Base-by-base conservation (phyloP, 2,888 invertebrate species). In the Tiliacea aurago region DNA sequence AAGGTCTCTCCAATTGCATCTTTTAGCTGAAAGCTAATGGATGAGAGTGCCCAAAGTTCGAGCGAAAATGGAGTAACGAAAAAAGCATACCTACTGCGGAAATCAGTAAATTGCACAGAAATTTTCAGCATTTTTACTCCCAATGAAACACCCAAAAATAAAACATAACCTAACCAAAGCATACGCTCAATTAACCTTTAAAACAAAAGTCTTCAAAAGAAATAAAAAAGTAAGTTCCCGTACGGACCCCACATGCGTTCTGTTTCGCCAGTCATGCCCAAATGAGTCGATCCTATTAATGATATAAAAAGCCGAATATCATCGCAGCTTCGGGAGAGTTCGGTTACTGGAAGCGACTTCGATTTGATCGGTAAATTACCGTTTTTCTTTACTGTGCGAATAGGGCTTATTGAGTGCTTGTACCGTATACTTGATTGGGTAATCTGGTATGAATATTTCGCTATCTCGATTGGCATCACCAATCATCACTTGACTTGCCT, bases 221-320 rank as follows among this genome's bases (percentile, higher is more conserved):
- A 59, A 55, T 37, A 53, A 59, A 72, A 67, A 63, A 43, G 9
- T 18, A 51, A 20, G 51, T 43, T 56, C 63, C 72, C 68, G 83
- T 81, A 65, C 85, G 75, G 95, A 94, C 95, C 95, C 91, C 95
- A 95, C 94, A 94, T 93, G 92, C 90, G 87, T 88, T 77, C 69
- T 73, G 88, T 91, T 89, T 87, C 78, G 93, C 95, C 88, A 94
- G 95, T 95, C 95, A 95, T 91, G 92, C 88, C 90, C 94, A 93
- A 94, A 93, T 94, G 93, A 93, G 94, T 88, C 90, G 93, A 94
- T 93, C 90, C 91, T 93, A 94, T 94, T 94, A 94, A 91, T 91
- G 94, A 93, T 94, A 94, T 90, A 91, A 92, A 92, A 91, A 90
- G 90, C 77, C 65, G 47, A 70, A 93, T 94, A 91, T 87, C 85